Evolutionary conservation across 2,797 vertebrate species (phyloP).

Genomic region (Diglossa cyanea): DNA sequence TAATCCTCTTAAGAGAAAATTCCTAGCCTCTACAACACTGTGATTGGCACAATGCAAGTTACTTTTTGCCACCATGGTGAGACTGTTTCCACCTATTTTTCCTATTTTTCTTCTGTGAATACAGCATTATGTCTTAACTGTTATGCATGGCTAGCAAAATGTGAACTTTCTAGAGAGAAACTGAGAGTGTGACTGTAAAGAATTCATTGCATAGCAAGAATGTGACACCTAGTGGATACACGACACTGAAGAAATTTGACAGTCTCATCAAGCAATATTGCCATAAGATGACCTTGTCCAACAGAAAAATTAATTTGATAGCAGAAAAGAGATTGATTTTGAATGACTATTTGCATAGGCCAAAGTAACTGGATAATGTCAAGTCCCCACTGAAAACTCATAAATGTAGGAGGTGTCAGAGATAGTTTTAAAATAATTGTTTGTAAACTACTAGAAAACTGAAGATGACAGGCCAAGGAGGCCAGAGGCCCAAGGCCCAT

Average conservation of each 20-base stretch:
- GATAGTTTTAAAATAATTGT: not conserved
- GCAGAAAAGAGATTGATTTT: not conserved
- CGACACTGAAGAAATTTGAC: not conserved
- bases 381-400: not conserved
- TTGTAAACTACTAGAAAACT: not conserved
- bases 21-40: not conserved
- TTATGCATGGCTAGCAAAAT: not conserved
- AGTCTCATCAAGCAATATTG: not conserved
- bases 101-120: not conserved
- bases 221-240: slow-evolving; percentile 60
- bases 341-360: not conserved
- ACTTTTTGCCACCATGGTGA: not conserved
- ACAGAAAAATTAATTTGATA: not conserved
- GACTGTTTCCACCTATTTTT: not conserved
- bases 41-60: not conserved
- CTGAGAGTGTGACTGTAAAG: not conserved
- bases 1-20: not conserved
- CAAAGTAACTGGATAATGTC: not conserved
- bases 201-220: slow-evolving; percentile 32
- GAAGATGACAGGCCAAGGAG: not conserved
- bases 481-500: not conserved
- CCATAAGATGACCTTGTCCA: not conserved
- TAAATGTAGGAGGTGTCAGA: not conserved
- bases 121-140: not conserved
- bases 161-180: not conserved